phyloP scores from a whole-genome alignment of 2,888 invertebrate species.

The Apomyelois bistriatella region DNA sequence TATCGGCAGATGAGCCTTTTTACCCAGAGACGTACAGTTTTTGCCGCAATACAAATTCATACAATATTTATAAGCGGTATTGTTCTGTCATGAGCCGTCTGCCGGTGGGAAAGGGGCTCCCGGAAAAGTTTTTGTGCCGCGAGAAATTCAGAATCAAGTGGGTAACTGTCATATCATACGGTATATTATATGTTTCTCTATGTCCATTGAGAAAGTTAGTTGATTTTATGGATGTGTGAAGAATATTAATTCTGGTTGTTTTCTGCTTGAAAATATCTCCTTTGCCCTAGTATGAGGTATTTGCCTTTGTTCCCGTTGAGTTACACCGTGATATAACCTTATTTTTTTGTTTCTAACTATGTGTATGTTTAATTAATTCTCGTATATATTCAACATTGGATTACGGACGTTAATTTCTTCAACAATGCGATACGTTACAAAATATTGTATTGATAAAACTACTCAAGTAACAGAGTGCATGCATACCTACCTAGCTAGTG shows the following conservation, averaged over 20 bases:
- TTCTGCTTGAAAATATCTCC: too few species aligned
- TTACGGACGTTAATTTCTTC: too few species aligned
- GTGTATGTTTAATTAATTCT: too few species aligned
- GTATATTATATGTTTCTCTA: background rate
- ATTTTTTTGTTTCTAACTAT: too few species aligned
- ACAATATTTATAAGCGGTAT: conserved; percentile 36
- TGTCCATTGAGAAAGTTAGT: background rate
- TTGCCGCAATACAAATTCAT: conserved; percentile 23
- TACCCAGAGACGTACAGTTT: conserved; percentile 26
- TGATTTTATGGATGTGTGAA: background rate
- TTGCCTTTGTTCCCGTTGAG: too few species aligned
- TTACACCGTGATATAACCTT: too few species aligned
- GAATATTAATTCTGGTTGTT: background rate
- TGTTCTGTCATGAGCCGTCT: conserved; percentile 41
- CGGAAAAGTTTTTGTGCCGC: background rate
- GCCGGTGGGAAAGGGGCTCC: conserved; percentile 34
- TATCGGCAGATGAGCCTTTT: background rate
- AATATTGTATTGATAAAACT: too few species aligned
- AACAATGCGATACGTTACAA: too few species aligned
- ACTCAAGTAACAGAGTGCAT: too few species aligned
- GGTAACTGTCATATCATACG: background rate
- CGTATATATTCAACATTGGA: too few species aligned
- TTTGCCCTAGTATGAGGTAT: too few species aligned
- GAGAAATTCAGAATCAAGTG: conserved; percentile 5
- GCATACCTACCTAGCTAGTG: too few species aligned